Evolutionary conservation across 2,113 vertebrate genomes (phyloP).

Genomic region (Lathamus discolor): DNA sequence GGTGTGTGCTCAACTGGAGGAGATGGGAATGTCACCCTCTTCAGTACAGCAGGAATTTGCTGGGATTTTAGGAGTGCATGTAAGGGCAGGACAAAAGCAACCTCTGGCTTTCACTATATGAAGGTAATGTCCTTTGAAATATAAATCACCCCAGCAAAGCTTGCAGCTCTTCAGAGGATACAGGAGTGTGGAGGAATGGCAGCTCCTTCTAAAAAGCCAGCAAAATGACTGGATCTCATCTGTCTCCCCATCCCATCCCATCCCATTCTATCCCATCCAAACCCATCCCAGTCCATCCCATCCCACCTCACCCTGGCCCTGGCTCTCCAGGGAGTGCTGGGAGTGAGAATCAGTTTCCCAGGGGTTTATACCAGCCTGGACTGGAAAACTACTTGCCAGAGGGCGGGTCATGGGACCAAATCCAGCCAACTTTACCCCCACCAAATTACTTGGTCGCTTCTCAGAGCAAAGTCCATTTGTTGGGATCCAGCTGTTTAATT

Average conservation of each 20-base stretch:
- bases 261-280: background rate
- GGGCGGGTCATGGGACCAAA: background rate
- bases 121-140: background rate
- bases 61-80: background rate
- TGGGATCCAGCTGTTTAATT: background rate
- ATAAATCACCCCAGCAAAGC: background rate
- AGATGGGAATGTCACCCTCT: background rate
- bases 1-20: background rate
- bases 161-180: background rate
- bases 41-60: background rate
- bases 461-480: background rate
- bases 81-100: background rate
- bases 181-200: background rate
- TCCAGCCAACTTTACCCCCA: background rate
- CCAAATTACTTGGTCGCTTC: fast-evolving
- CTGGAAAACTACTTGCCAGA: background rate
- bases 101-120: background rate
- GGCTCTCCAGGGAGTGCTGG: background rate
- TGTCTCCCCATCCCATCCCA: no score
- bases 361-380: background rate
- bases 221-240: background rate
- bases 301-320: background rate
- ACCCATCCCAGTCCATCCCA: background rate
- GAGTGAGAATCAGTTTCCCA: background rate
- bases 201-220: background rate